phyloP scores from a whole-genome alignment of 37 sponge, comb jelly and placozoan genomes.

The Beroe forskalii region DNA sequence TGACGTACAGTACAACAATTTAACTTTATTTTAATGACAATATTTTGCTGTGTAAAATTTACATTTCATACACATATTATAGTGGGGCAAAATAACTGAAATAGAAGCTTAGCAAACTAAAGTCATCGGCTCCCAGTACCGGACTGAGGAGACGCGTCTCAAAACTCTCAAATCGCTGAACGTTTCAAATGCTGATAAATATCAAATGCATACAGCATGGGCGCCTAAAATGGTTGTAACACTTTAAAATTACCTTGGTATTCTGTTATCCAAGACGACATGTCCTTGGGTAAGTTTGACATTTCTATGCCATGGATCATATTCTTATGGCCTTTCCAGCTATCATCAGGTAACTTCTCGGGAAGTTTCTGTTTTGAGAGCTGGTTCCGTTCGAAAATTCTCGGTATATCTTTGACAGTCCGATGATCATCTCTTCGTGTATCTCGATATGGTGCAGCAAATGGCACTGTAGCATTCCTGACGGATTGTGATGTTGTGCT shows the following conservation, averaged over 20 bases:
- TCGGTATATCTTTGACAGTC: slow-evolving; percentile 6
- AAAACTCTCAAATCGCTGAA: too few species aligned
- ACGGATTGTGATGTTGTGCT: neutral
- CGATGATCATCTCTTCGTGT: neutral
- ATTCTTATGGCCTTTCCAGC: neutral
- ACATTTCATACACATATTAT: too few species aligned
- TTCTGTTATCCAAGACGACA: slow-evolving; percentile 22
- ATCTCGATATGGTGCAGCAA: neutral
- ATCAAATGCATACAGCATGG: too few species aligned
- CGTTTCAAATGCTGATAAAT: too few species aligned
- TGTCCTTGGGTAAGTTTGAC: slow-evolving; percentile 31
- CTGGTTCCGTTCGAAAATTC: neutral
- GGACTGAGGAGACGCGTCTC: too few species aligned
- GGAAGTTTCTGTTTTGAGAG: neutral
- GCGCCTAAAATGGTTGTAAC: neutral
- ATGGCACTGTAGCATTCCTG: neutral
- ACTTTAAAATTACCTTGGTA: slow-evolving; percentile 52
- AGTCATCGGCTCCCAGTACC: too few species aligned
- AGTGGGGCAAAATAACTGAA: too few species aligned
- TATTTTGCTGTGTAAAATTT: too few species aligned
- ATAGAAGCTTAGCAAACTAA: too few species aligned
- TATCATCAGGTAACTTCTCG: neutral
- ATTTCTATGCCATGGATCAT: neutral
- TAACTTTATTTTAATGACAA: too few species aligned
- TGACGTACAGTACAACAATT: too few species aligned